Evolutionary conservation across 2,888 invertebrate species (phyloP).

Genomic region (Conomelus anceps): DNA sequence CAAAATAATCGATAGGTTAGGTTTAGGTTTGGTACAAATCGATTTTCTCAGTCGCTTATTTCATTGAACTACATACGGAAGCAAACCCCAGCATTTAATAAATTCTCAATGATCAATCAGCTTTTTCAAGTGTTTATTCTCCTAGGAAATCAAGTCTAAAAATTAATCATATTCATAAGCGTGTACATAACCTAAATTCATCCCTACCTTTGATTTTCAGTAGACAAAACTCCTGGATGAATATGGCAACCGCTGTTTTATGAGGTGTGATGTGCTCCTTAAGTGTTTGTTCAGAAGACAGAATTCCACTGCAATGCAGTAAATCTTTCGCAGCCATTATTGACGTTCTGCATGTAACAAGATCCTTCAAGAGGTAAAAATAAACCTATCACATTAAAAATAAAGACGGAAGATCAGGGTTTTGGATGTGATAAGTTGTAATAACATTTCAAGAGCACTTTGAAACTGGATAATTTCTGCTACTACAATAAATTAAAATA

Average conservation of each 20-base stretch:
- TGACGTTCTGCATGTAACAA: not conserved
- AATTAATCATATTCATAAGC: not conserved
- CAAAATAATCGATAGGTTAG: too few relatives aligned
- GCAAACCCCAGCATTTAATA: too few relatives aligned
- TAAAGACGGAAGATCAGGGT: not conserved
- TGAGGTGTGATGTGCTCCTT: constrained; percentile 68
- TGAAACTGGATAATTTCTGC: not conserved
- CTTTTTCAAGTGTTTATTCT: not conserved
- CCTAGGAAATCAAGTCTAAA: not conserved
- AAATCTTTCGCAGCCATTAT: constrained; percentile 20
- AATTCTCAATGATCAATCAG: too few relatives aligned
- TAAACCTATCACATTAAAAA: not conserved
- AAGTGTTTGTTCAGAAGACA: constrained; percentile 15
- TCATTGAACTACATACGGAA: too few relatives aligned
- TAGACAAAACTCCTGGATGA: constrained; percentile 67
- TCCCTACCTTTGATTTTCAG: constrained; percentile 49
- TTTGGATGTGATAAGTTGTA: not conserved
- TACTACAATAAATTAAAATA: not conserved
- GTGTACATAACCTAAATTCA: not conserved
- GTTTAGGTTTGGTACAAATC: too few relatives aligned
- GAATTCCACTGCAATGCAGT: constrained; percentile 8
- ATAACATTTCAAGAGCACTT: not conserved
- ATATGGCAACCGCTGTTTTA: constrained; percentile 67
- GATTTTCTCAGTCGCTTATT: too few relatives aligned
- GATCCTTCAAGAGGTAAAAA: not conserved